A percentile compares a stretch with the other conserved stretches of the same genome.
These are phyloP conservation scores for Myrmecophaga tridactyla DNA, from an alignment of 2,113 vertebrate genomes.

Conservation along the genomic window DNA sequence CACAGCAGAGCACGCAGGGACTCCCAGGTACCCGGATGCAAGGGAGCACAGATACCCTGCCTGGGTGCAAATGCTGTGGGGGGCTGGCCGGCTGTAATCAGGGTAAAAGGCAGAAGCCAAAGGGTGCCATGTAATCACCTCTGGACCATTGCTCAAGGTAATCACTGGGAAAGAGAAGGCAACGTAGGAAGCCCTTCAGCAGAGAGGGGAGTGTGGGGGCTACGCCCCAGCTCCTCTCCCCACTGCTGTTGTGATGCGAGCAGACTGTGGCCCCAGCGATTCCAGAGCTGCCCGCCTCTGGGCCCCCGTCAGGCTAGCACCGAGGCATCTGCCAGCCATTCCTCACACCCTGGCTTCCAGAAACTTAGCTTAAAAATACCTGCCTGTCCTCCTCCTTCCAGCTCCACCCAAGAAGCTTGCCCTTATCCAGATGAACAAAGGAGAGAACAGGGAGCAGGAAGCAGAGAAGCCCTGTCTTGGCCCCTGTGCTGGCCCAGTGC, in stretches of 20 bases:
- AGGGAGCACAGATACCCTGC: neutral
- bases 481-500: fast-evolving
- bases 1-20: neutral
- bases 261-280: fast-evolving
- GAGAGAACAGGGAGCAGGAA: neutral
- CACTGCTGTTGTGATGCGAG: neutral
- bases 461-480: fast-evolving
- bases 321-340: neutral
- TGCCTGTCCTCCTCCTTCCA: neutral
- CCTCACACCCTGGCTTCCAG: neutral
- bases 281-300: neutral
- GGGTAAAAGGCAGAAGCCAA: neutral
- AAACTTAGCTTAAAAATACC: neutral
- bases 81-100: neutral
- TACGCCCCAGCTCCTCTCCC: no score
- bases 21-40: neutral
- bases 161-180: neutral
- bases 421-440: neutral
- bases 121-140: no score
- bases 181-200: neutral
- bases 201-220: no score
- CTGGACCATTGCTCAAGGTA: fast-evolving
- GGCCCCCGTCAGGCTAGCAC: no score
- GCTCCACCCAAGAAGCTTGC: neutral
- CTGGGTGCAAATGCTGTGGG: neutral